Base-by-base conservation (phyloP, 2,888 invertebrate genomes). In the Amphipyra berbera region DNA sequence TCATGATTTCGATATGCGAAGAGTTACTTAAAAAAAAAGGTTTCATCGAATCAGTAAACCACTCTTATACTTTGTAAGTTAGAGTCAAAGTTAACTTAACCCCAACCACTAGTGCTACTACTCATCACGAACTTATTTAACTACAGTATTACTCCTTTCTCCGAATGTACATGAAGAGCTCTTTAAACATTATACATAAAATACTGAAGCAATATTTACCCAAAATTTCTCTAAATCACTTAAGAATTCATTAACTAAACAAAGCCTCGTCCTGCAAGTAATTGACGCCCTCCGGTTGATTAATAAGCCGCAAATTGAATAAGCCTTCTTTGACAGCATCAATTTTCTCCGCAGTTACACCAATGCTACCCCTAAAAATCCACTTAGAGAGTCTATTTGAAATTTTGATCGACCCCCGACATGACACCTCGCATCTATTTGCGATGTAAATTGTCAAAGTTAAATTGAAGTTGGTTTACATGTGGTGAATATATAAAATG, bases 371-470 rank as follows among this genome's bases (percentile, higher is more conserved):
- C 93, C 91, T 85, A 92, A 94, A 94, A 94, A 94, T 93, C 88
- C 91, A 94, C 90, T 94, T 94, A 91, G 70, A 78, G 83, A 85
- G 88, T 90, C 92, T 87, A 93, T 94, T 94, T 93, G 90, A 90
- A 94, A 93, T 93, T 94, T 94, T 93, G 91, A 94, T 93, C 91
- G 90, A 92, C 90, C 90, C 91, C 86, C 68, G 74, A 89, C 92
- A 92, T 94, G 94, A 93, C 93, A 94, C 92, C 92, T 90, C 89
- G 78, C 88, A 89, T 92, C 92, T 90, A 94, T 94, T 95, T 92
- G 86, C 89, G 86, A 94, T 94, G 94, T 93, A 95, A 94, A 94
- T 95, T 95, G 94, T 93, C 95, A 93, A 94, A 94, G 91, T 79
- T 85, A 82, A 49, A 68, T 74, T 50, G 12, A 13, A 60, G 50